Base-by-base conservation (phyloP, 2,888 invertebrate species). In the Lymantria dispar region DNA sequence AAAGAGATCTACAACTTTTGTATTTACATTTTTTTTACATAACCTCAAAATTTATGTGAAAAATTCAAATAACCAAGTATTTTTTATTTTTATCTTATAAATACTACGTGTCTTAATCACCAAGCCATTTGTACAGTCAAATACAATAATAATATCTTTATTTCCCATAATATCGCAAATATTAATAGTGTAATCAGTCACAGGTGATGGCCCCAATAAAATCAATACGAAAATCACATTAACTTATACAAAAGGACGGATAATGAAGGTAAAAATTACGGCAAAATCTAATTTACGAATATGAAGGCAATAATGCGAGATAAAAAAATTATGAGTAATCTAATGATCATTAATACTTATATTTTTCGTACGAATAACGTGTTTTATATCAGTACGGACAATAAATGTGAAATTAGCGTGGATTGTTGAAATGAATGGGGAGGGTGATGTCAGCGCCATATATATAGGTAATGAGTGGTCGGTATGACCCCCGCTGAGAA, bases 381-480 rank as follows among this genome's bases (percentile, higher is more conserved):
- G 50, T 60, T 62, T 56, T 53, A 60, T 49, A 56, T 60, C 54
- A 54, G 47, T 48, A 52, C 47, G 40, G 30, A 63, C 48, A 56
- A 67, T 73, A 73, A 72, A 71, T 72, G 68, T 58, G 64, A 64
- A 72, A 76, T 76, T 80, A 71, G 70, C 68, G 58, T 62, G 56
- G 62, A 64, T 70, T 68, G 68, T 73, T 73, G 62, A 75, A 80
- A 76, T 77, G 76, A 81, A 83, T 80, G 80, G 78, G 71, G 62
- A 71, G 68, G 59, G 62, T 68, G 75, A 74, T 72, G 72, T 74
- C 70, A 70, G 68, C 60, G 70, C 67, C 70, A 76, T 78, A 72
- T 76, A 73, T 74, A 72, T 67, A 56, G 64, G 68, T 80, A 76
- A 78, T 73, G 76, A 74, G 72, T 63, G 70, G 70, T 61, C 64